phyloP scores from a whole-genome alignment of 2,888 invertebrate genomes.

The Desoria tigrina region DNA sequence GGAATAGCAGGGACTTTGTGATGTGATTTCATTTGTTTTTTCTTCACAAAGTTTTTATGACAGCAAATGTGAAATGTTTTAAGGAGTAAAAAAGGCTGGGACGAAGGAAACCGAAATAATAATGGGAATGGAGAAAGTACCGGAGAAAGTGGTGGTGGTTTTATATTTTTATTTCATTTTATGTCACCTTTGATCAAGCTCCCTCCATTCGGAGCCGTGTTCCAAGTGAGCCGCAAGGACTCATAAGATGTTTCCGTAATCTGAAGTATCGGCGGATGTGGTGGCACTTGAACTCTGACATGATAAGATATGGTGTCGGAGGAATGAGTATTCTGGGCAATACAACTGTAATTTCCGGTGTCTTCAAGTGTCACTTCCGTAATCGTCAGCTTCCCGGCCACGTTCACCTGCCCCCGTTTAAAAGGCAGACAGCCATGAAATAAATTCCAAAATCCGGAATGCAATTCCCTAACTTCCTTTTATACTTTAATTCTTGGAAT shows the following conservation, averaged over 20 bases:
- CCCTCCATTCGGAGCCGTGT: constrained; percentile 77
- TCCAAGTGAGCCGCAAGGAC: constrained; percentile 78
- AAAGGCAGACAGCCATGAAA: too few species aligned
- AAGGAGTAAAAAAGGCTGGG: too few species aligned
- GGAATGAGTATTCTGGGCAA: constrained; percentile 80
- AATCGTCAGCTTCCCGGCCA: constrained; percentile 45
- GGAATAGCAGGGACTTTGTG: too few species aligned
- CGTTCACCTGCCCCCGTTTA: constrained; percentile 28
- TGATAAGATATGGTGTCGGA: constrained; percentile 79
- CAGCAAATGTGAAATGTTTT: too few species aligned
- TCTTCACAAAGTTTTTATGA: too few species aligned
- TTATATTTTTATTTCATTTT: constrained; percentile 7
- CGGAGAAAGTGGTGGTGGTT: too few species aligned
- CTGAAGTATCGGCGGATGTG: constrained; percentile 78
- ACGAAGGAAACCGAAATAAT: too few species aligned
- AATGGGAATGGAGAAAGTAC: too few species aligned
- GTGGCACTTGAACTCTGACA: constrained; percentile 66
- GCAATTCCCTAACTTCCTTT: too few species aligned
- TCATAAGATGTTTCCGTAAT: constrained; percentile 81
- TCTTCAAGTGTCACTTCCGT: constrained; percentile 43
- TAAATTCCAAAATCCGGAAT: too few species aligned
- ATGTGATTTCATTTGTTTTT: too few species aligned
- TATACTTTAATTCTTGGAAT: too few species aligned
- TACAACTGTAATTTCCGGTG: constrained; percentile 85
- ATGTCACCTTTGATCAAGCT: constrained; percentile 63